These are phyloP conservation scores for Orius laevigatus DNA, from an alignment of 1,140 invertebrate genomes.

Conservation along the genomic window DNA sequence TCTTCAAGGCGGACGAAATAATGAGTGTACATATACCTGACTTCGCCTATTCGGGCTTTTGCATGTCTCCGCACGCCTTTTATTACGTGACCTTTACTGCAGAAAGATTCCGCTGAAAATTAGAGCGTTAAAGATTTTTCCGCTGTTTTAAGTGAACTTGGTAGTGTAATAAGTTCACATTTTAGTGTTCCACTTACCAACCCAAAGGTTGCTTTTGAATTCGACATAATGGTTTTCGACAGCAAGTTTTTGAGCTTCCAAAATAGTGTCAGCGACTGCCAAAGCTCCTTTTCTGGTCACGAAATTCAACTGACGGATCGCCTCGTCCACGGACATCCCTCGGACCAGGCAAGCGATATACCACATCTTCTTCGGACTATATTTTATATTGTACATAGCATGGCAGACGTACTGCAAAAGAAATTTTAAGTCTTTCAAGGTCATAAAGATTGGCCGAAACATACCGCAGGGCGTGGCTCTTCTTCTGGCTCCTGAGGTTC, in stretches of 20 bases:
- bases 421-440: slow-evolving; percentile 14
- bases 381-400: slow-evolving; percentile 66
- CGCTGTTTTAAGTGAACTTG: no score
- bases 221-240: slow-evolving; percentile 84
- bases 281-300: slow-evolving; percentile 65
- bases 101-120: slow-evolving; percentile 66
- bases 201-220: slow-evolving; percentile 89
- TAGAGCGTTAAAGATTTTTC: slow-evolving; percentile 1
- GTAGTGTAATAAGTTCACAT: no score
- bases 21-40: slow-evolving; percentile 67
- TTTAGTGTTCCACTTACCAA: no score
- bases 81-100: slow-evolving; percentile 50
- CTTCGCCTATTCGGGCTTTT: slow-evolving; percentile 41
- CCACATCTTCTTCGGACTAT: slow-evolving; percentile 83
- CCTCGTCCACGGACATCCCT: slow-evolving; percentile 87
- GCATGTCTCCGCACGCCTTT: slow-evolving; percentile 76
- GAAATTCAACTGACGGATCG: slow-evolving; percentile 76
- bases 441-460: slow-evolving; percentile 35
- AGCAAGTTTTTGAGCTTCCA: slow-evolving; percentile 79
- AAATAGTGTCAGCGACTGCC: slow-evolving; percentile 58
- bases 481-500: slow-evolving; percentile 60
- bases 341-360: slow-evolving; percentile 71
- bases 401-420: slow-evolving; percentile 70
- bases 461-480: slow-evolving; percentile 63
- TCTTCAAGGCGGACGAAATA: slow-evolving; percentile 85